Evolutionary conservation across 2,113 vertebrate species (phyloP).

Genomic region (Mesoclemmys tuberculata): DNA sequence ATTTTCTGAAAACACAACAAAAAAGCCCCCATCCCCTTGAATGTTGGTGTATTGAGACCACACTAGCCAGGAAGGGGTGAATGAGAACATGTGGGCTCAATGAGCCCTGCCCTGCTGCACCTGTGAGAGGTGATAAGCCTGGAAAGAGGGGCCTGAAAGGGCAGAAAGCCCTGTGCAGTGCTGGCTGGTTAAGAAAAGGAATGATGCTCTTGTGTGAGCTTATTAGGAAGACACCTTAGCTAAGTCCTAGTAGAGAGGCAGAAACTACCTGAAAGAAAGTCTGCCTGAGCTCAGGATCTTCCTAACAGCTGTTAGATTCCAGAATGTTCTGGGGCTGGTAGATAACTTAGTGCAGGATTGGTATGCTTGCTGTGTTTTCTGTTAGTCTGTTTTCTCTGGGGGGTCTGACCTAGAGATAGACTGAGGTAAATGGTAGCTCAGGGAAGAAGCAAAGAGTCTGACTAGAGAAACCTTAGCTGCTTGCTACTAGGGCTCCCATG

Average conservation of each 20-base stretch:
- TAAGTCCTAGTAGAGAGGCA: neutral
- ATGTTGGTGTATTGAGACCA: too few relatives aligned
- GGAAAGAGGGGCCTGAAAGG: too few relatives aligned
- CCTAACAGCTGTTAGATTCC: neutral
- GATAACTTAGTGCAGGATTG: neutral
- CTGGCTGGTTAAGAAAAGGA: neutral
- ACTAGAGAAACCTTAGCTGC: neutral
- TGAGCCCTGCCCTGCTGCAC: neutral
- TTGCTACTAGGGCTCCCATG: neutral
- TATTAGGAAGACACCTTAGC: neutral
- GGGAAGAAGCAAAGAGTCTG: neutral
- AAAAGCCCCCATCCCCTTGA: neutral
- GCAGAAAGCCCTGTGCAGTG: neutral
- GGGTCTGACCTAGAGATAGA: neutral
- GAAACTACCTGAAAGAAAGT: neutral
- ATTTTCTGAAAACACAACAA: neutral
- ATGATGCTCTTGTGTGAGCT: neutral
- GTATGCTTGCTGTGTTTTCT: neutral
- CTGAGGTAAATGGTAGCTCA: neutral
- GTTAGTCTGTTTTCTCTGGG: neutral
- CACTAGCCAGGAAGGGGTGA: neutral
- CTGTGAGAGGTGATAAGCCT: neutral
- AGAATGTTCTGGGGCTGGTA: neutral
- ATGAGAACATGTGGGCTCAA: neutral
- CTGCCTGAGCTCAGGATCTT: neutral